Evolutionary conservation across 2,113 vertebrate genomes (phyloP), one percentile per base, ranked within the genome.

Genomic region (Pelodiscus sinensis): DNA sequence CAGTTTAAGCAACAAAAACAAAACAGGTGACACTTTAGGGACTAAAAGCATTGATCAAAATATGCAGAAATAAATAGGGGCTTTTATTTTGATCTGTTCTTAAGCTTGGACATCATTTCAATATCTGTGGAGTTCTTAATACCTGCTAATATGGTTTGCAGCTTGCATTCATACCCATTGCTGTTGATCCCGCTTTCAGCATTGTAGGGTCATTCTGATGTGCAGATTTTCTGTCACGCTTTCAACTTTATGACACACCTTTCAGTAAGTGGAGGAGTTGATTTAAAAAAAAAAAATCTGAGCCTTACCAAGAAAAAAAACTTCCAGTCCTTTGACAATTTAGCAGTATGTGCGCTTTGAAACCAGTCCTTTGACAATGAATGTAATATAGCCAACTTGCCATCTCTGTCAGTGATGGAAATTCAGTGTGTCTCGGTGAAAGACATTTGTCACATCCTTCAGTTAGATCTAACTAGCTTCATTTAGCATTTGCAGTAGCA

Each of bases 181-280:
- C 44, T 2, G 1, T 31, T 85, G 14, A 2, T 57, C 35, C 55
- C 35, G 77, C 68, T 13, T 21, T 44, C 60, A 81, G 78, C 85
- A 1, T 25, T 85, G 25, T 85, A 50, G 38, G 35, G 24, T 25
- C 22, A 77, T 50, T 75, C 75, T 54, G 50, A n/a, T 3, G 4
- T n/a, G 5, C 0, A 0, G 29, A 9, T 77, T 56, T 82, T 18
- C 60, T 54, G 4, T 0, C 3, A 0, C 3, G 6, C 73, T 44
- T 25, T 77, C 38, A 77, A 50, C 15, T 77, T 71, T 35, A n/a
- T n/a, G 58, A 18, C 52, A 4, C 52, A 52, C 77, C 44, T 84
- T 92, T 81, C 0, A 0, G n/a, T 31, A 16, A 54, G 73, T 24
- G 71, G 62, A 58, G 31, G 55, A 22, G 15, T 50, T 78, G 35